Percentiles rank a stretch among this genome's conserved stretches.
Evolutionary conservation across 30 jellyfish, hydroid and myxozoan genomes (phyloP).

Genomic region (Rhopilema esculentum): DNA sequence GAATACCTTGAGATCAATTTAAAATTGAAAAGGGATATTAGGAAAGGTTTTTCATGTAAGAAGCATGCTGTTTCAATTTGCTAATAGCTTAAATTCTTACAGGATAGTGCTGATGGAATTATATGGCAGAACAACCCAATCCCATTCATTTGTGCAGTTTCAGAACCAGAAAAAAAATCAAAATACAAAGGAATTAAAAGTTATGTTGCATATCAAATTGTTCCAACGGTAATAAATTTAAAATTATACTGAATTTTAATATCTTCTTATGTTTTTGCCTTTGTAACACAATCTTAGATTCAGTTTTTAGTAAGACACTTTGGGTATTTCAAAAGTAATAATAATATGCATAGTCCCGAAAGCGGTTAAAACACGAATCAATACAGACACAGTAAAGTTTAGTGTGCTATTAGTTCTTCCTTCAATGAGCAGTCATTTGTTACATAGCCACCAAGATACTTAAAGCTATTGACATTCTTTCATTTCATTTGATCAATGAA

Average conservation of each 20-base stretch:
- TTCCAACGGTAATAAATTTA: constrained; percentile 81
- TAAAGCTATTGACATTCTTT: background rate
- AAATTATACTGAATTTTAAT: no score
- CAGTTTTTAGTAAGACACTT: no score
- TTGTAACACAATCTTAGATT: no score
- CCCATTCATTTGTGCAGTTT: constrained; percentile 73
- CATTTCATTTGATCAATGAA: background rate
- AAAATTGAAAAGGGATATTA: no score
- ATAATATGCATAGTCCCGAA: background rate
- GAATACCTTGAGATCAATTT: no score
- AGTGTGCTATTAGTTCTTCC: constrained; percentile 22
- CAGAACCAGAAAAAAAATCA: constrained; percentile 95
- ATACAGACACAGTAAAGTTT: no score
- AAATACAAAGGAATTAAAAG: constrained; percentile 97
- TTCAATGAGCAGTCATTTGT: constrained; percentile 31
- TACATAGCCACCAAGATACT: background rate
- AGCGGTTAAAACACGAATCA: no score
- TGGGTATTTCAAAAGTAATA: no score
- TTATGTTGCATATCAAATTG: constrained; percentile 81
- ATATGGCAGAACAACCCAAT: constrained; percentile 76
- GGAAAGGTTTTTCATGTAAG: background rate
- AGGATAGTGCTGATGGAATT: constrained; percentile 96
- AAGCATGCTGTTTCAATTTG: no score
- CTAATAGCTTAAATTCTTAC: background rate
- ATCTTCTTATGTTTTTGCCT: no score